phyloP scores from a whole-genome alignment of 2,888 invertebrate genomes.

The Oscheius myriophilus region DNA sequence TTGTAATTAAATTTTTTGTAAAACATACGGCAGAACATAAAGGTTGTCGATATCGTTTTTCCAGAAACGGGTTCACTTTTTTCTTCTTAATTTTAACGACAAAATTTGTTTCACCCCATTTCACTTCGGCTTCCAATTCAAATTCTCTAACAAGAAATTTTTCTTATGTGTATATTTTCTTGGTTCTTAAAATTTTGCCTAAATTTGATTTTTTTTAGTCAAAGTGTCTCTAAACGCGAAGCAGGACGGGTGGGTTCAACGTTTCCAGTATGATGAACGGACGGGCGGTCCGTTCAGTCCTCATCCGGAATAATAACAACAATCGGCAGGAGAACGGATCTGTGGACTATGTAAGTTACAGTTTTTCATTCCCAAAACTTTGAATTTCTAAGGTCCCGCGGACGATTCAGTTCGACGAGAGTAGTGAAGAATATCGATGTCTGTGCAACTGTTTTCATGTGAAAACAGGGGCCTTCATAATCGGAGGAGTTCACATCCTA shows the following conservation, averaged over 20 bases:
- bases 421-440: constrained; percentile 66
- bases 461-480: constrained; percentile 65
- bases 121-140: too few relatives aligned
- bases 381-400: constrained; percentile 51
- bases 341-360: constrained; percentile 46
- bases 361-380: background rate
- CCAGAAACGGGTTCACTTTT: too few relatives aligned
- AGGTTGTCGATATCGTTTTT: too few relatives aligned
- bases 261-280: constrained; percentile 61
- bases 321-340: constrained; percentile 56
- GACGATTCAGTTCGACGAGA: constrained; percentile 68
- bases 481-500: constrained; percentile 59
- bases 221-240: background rate
- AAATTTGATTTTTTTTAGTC: background rate
- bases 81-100: too few relatives aligned
- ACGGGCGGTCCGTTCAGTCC: constrained; percentile 61
- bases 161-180: background rate
- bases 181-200: background rate
- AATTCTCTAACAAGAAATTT: too few relatives aligned
- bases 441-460: constrained; percentile 70
- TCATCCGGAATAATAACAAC: constrained; percentile 47
- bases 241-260: constrained; percentile 25
- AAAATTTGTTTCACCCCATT: too few relatives aligned
- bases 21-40: too few relatives aligned
- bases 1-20: too few relatives aligned